Evolutionary conservation across 2,113 vertebrate species (phyloP), one percentile per base, ranked within the genome.

Genomic region (Tenrec ecaudatus): DNA sequence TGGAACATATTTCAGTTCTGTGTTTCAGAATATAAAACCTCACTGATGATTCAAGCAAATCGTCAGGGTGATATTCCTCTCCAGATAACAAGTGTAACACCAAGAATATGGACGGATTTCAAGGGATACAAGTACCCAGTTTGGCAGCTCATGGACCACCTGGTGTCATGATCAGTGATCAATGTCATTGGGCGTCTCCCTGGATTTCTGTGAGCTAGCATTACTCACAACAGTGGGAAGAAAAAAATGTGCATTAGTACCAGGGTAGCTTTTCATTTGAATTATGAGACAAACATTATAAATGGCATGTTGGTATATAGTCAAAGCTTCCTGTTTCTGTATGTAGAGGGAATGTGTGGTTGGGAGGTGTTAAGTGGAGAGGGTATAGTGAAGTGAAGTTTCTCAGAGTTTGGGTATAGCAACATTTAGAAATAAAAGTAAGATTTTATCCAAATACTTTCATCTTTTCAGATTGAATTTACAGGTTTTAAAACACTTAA

Each of bases 1-100:
- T 6, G 89, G 81, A 94, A 91, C 38, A 3, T 94, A 82, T 88
- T 96, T 96, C 58, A 82, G 90, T 82, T 93, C 75, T 89, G 68
- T 83, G 80, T 89, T 62, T 71, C 62, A 94, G 94, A 88, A 85
- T 76, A 92, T 75, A 91, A 94, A 96, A 75, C 40, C 57, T 43
- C 40, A 43, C 77, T 73, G 62, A 89, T 0, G 23, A 53, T 71
- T 86, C 31, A 78, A 47, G 53, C 69, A 93, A 53, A 93, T 57
- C 78, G 64, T n/a, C 76, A 71, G 38, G 36, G 19, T 6, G 64
- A 38, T n/a, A 83, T 71, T 69, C 79, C 8, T 94, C 43, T 95
- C 14, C 38, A 81, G 76, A 66, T 86, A 84, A 68, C 47, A 89
- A 91, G 77, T 57, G 23, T 66, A 81, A 60, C 7, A 53, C 29